Evolutionary conservation across 2,888 invertebrate species (phyloP).

Genomic region (Tinea pellionella): DNA sequence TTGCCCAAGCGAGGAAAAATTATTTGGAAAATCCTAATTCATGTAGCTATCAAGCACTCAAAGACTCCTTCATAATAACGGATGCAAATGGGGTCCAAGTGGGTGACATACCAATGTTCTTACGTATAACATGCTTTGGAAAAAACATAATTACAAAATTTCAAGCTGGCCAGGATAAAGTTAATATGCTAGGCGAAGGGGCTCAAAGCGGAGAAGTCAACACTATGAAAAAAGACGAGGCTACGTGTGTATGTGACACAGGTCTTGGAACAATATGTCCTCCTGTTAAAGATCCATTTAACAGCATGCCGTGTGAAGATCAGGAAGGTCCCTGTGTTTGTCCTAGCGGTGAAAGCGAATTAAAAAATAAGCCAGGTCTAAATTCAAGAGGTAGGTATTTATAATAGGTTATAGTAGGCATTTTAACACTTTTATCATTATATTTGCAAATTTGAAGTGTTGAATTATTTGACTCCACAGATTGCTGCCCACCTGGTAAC

Average conservation of each 20-base stretch:
- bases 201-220: constrained; percentile 21
- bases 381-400: not conserved
- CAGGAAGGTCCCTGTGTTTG: constrained; percentile 54
- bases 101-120: constrained; percentile 71
- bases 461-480: constrained; percentile 39
- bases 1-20: constrained; percentile 66
- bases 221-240: constrained; percentile 16
- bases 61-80: constrained; percentile 69
- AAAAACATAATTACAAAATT: constrained; percentile 75
- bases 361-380: not conserved
- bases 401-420: too few species aligned
- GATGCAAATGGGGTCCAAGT: constrained; percentile 58
- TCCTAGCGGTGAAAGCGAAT: constrained; percentile 28
- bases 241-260: constrained; percentile 18
- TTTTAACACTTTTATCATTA: too few species aligned
- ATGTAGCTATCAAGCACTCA: constrained; percentile 67
- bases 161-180: constrained; percentile 41
- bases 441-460: too few species aligned
- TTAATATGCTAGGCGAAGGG: constrained; percentile 20
- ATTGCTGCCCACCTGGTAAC: constrained; percentile 63
- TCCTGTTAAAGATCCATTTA: constrained; percentile 36
- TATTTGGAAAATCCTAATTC: constrained; percentile 53
- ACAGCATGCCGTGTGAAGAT: constrained; percentile 48
- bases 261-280: constrained; percentile 21
- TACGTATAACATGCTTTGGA: constrained; percentile 75